Conservation (phyloP, 2,888 invertebrate genomes). For the Drosophila emarginata region DNA sequence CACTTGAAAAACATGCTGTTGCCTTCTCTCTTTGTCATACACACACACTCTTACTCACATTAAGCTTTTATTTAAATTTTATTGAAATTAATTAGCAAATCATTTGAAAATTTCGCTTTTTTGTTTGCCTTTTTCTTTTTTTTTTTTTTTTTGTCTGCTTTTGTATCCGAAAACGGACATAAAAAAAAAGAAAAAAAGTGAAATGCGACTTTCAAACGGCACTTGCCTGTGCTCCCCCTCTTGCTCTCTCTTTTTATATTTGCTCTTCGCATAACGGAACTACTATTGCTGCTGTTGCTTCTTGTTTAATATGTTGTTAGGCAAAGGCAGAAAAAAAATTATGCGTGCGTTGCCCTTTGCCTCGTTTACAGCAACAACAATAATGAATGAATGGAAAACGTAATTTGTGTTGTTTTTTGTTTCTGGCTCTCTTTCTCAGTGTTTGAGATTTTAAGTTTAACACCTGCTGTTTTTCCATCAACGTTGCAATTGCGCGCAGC, state of each 20-base stretch:
- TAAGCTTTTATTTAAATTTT: conserved; percentile 33
- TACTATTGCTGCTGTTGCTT: conserved; percentile 28
- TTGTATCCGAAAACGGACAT: conserved; percentile 37
- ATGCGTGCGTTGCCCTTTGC: conserved; percentile 74
- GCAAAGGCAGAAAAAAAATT: conserved; percentile 54
- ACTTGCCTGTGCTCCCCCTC: conserved; percentile 49
- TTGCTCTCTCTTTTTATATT: conserved; percentile 42
- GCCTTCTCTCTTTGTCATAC: background rate
- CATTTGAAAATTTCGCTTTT: conserved; percentile 66
- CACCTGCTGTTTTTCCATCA: conserved; percentile 74
- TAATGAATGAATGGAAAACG: conserved; percentile 37
- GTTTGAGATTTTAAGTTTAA: conserved; percentile 62
- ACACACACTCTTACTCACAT: conserved; percentile 13
- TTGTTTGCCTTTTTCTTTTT: conserved; percentile 19
- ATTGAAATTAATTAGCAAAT: conserved; percentile 64
- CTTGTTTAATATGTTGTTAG: conserved; percentile 40
- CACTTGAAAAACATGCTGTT: background rate
- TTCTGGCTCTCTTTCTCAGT: conserved; percentile 38
- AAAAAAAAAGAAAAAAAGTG: conserved; percentile 66
- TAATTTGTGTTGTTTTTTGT: conserved; percentile 21
- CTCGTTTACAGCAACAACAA: conserved; percentile 47
- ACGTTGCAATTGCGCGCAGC: conserved; percentile 51
- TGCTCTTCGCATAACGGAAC: conserved; percentile 64
- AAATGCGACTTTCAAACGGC: conserved; percentile 71
- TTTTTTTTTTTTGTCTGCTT: conserved; percentile 8